Evolutionary conservation across 1,140 invertebrate genomes (phyloP).

Genomic region (Macrotrachela quadricornifera): DNA sequence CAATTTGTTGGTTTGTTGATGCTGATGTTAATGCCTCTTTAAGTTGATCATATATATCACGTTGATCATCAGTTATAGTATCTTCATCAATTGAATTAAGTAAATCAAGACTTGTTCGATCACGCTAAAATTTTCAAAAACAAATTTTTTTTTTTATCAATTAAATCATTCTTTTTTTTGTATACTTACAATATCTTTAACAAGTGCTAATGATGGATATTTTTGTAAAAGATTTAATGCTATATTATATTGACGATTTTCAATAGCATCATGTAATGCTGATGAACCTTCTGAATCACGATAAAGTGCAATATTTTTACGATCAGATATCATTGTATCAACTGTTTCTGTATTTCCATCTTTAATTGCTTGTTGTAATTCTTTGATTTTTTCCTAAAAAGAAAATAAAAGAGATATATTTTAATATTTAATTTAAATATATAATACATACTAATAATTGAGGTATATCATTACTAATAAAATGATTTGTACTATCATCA

Average conservation of each 20-base stretch:
- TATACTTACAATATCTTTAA: constrained; percentile 7
- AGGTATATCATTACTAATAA: too few relatives aligned
- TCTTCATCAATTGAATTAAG: too few relatives aligned
- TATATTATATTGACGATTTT: background rate
- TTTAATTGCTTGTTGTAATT: background rate
- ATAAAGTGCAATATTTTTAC: constrained; percentile 2
- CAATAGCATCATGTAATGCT: constrained; percentile 3
- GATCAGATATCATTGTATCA: background rate
- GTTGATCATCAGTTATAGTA: too few relatives aligned
- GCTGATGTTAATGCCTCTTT: too few relatives aligned
- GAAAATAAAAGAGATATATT: too few relatives aligned
- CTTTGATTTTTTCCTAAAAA: background rate
- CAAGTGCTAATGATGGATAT: background rate
- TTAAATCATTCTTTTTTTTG: too few relatives aligned
- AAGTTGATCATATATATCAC: too few relatives aligned
- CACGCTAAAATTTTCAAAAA: too few relatives aligned
- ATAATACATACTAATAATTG: too few relatives aligned
- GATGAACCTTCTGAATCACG: background rate
- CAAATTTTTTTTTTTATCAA: too few relatives aligned
- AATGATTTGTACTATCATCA: background rate
- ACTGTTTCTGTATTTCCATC: background rate
- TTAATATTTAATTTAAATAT: constrained; percentile 2
- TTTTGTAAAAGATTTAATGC: constrained; percentile 1
- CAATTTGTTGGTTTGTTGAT: too few relatives aligned
- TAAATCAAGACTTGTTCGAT: too few relatives aligned